These are phyloP conservation scores for Diploscapter pachys DNA, from an alignment of 1,140 invertebrate species.

Conservation along the genomic window DNA sequence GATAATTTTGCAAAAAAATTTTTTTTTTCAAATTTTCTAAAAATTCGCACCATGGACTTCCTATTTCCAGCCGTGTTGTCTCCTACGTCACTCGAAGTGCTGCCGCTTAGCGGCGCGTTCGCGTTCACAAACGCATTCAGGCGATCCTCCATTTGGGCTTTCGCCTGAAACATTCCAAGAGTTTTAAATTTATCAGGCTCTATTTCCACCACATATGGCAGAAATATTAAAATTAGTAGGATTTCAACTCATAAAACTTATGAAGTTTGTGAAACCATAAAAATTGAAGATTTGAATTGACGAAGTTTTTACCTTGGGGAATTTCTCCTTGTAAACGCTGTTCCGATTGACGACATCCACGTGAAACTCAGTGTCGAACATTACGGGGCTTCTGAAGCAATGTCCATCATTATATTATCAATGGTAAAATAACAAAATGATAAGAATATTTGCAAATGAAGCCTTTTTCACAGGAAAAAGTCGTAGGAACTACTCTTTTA, in stretches of 20 bases:
- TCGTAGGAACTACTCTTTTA: too few species aligned
- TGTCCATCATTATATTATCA: too few species aligned
- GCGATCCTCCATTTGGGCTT: slow-evolving; percentile 64
- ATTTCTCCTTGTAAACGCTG: slow-evolving; percentile 64
- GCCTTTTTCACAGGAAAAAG: too few species aligned
- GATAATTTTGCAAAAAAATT: not conserved
- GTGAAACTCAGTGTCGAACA: slow-evolving; percentile 34
- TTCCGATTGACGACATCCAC: slow-evolving; percentile 48
- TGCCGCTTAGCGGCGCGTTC: slow-evolving; percentile 47
- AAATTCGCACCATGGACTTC: slow-evolving; percentile 1
- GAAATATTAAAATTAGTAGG: too few species aligned
- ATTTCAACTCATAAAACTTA: too few species aligned
- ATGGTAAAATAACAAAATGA: too few species aligned
- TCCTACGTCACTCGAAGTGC: slow-evolving; percentile 16
- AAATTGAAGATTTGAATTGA: not conserved
- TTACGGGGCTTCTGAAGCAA: slow-evolving; percentile 50
- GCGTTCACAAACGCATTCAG: slow-evolving; percentile 61
- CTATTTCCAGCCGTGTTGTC: not conserved
- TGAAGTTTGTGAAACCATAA: too few species aligned
- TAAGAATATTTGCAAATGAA: too few species aligned
- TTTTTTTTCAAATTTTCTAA: too few species aligned
- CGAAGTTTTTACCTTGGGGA: slow-evolving; percentile 61
- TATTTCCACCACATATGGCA: too few species aligned
- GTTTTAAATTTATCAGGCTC: too few species aligned
- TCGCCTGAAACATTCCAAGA: slow-evolving; percentile 46